These are phyloP conservation scores for Brachionus calyciflorus DNA, from an alignment of 1,140 invertebrate genomes.

Conservation along the genomic window DNA sequence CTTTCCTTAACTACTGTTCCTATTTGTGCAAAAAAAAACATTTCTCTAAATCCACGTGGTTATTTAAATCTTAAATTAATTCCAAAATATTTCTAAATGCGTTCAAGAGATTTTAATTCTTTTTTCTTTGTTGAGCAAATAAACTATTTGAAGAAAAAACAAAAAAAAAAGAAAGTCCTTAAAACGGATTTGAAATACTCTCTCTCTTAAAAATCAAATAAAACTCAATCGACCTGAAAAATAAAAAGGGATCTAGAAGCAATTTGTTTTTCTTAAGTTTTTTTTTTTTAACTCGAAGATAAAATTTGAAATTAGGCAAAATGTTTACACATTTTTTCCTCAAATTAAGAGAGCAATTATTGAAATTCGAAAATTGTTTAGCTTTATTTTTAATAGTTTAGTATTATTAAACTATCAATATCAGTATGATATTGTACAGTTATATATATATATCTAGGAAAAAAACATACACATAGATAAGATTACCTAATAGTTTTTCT, in stretches of 20 bases:
- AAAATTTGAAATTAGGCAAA: neutral
- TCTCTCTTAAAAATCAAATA: neutral
- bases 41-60: no score
- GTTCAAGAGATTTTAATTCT: no score
- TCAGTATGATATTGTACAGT: conserved; percentile 27
- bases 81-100: no score
- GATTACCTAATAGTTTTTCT: conserved; percentile 18
- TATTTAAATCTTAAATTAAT: no score
- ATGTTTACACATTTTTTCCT: conserved; percentile 29
- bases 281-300: no score
- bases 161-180: neutral
- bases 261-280: no score
- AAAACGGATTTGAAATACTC: neutral
- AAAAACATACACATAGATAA: no score
- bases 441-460: neutral
- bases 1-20: neutral
- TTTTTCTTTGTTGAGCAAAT: no score
- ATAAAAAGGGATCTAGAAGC: no score
- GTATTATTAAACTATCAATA: conserved; percentile 36
- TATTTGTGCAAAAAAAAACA: no score
- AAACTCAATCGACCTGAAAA: no score
- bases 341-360: conserved; percentile 10
- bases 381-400: conserved; percentile 32
- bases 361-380: conserved; percentile 32
- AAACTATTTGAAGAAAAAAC: no score